Evolutionary conservation across 2,888 invertebrate species (phyloP).

Genomic region (Pherbina coryleti): DNA sequence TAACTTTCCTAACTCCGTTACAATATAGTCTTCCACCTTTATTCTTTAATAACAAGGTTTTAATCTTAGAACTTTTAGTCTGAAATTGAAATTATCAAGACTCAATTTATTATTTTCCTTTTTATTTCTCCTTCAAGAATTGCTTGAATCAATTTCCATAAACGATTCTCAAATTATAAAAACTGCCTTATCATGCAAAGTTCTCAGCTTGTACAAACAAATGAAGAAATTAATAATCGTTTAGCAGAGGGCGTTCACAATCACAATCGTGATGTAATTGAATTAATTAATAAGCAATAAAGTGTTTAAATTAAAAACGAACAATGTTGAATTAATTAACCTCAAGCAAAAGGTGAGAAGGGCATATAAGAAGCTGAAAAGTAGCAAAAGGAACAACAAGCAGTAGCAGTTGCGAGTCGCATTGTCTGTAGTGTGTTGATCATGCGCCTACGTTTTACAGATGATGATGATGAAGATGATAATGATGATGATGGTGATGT

Average conservation of each 20-base stretch:
- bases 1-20: no score
- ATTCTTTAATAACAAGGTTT: no score
- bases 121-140: no score
- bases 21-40: no score
- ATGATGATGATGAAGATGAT: conserved; percentile 19
- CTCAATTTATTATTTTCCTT: no score
- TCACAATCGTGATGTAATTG: conserved; percentile 19
- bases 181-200: background rate
- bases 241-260: background rate
- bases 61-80: no score
- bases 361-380: background rate
- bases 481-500: conserved; percentile 18
- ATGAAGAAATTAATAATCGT: conserved; percentile 14
- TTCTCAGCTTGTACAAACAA: background rate
- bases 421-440: background rate
- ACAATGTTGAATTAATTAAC: conserved; percentile 18
- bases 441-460: background rate
- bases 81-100: no score
- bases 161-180: background rate
- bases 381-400: background rate
- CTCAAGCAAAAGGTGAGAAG: background rate
- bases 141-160: no score
- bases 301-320: conserved; percentile 1
- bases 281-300: conserved; percentile 24
- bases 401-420: background rate